Evolutionary conservation across 2,888 invertebrate species (phyloP), one percentile per base, ranked within the genome.

Genomic region (Lasioglossum malachurum): DNA sequence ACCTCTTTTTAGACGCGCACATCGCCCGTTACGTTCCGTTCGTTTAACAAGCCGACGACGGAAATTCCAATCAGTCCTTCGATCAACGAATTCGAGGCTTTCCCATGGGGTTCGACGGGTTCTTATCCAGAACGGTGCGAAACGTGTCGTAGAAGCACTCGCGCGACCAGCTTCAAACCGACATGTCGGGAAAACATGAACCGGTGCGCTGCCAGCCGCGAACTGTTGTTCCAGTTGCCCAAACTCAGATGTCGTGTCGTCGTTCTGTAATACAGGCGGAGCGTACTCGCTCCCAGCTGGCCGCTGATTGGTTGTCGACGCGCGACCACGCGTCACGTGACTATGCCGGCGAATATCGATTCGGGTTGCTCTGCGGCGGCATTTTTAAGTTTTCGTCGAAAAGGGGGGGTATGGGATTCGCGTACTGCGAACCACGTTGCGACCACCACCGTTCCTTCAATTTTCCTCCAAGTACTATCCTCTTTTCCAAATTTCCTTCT

Each of bases 351-450:
- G 96, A 96, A 96, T 97, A 97, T 97, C 97, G 97, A 97, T 97
- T 97, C 97, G 97, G 97, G 96, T 96, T 92, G 96, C 96, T 96
- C 96, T 96, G 97, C 97, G 97, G 97, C 97, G 97, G 97, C 97
- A 97, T 97, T 97, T 97, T 97, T 97, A 97, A 97, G 96, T 97
- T 97, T 95, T 95, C 95, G 93, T 89, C 88, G 90, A 78, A 91
- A 69, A 84, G 88, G 84, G 91, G 93, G 94, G 94, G 91, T 92
- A 94, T 91, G 92, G 93, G 88, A 93, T 38, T 93, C 83, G 91
- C 87, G 88, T 86, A 89, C 86, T 89, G 85, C 88, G 84, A 89
- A 91, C 89, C 91, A 91, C 92, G 90, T 90, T 91, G 91, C 90
- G 88, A 79, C 77, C 83, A 75, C 82, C 79, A 81, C 84, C 80